Conservation (phyloP, 2,797 vertebrate species). For the Pachyuromys duprasi region DNA sequence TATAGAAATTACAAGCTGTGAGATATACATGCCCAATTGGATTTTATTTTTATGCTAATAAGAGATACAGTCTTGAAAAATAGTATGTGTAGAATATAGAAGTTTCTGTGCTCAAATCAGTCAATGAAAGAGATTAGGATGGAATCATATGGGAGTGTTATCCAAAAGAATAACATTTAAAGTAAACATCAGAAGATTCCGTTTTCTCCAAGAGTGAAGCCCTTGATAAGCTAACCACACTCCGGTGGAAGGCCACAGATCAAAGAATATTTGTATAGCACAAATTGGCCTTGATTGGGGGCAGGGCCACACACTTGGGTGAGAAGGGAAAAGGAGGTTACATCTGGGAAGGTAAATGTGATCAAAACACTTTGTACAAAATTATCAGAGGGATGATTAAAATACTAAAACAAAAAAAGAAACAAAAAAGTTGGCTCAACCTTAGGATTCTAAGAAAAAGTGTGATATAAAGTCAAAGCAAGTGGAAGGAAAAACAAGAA, state of each 20-base stretch:
- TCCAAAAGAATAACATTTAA: conserved; percentile 33
- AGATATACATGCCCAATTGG: not conserved
- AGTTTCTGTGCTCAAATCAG: not conserved
- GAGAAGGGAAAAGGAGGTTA: not conserved
- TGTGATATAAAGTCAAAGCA: not conserved
- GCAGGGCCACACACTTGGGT: too few relatives aligned
- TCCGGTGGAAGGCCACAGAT: not conserved
- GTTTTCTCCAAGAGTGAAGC: not conserved
- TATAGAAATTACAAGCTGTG: not conserved
- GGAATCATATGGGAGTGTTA: not conserved
- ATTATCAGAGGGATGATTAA: not conserved
- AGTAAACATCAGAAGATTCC: not conserved
- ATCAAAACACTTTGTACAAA: not conserved
- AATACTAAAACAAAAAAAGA: not conserved
- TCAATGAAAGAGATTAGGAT: not conserved
- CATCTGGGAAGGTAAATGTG: not conserved
- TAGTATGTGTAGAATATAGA: not conserved
- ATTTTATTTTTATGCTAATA: conserved; percentile 40
- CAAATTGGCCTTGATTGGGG: not conserved
- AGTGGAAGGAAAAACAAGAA: not conserved
- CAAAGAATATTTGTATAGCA: not conserved
- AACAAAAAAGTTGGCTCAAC: not conserved
- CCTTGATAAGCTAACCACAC: not conserved
- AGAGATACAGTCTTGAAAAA: not conserved
- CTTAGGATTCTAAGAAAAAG: not conserved